Base-by-base conservation (phyloP, 2,797 vertebrate species). In the Oreochromis mossambicus region DNA sequence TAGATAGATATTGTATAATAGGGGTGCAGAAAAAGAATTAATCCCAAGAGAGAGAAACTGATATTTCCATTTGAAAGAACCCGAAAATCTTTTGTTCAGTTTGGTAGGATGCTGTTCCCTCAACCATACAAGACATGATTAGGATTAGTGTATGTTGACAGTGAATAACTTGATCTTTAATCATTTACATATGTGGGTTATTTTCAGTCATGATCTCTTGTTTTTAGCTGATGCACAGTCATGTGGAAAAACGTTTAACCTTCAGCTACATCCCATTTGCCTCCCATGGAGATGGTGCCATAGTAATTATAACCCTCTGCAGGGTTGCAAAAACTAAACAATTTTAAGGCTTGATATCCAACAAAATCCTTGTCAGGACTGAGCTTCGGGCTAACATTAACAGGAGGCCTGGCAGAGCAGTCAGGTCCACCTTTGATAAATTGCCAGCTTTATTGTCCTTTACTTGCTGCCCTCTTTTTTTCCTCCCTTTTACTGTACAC, bases 221-320 rank as follows among this genome's bases (percentile, higher is more conserved):
- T 48, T 85, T 88, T 82, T 82, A 86, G 73, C 63, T 80, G 81
- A 87, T 85, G 84, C 78, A 41, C 87, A 90, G 87, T 38, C 90
- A 88, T 85, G 88, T 89, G 79, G 84, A 94, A 92, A 92, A 26
- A 26, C 83, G 66, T 88, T 92, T 94, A 93, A 94, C 92, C 92
- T 93, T 91, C 87, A 83, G 86, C 81, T 85, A 21, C 83, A 81
- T 87, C 81, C 83, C 84, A 92, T 92, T 92, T 91, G 68, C 94
- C 91, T 92, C 93, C 89, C 52, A 80, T 83, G 80, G 93, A 58
- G 91, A 90, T 78, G 89, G 91, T 80, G 91, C 89, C 82, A 83
- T 80, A 73, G 92, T 94, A 92, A 96, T 94, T 95, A 92, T 83
- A 91, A 91, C 84, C 89, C 92, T 88, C 91, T 85, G 88, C 89